A percentile compares a stretch with the other conserved stretches of the same genome.
Evolutionary conservation across 2,888 invertebrate species (phyloP).

Genomic region (Brenthis daphne): DNA sequence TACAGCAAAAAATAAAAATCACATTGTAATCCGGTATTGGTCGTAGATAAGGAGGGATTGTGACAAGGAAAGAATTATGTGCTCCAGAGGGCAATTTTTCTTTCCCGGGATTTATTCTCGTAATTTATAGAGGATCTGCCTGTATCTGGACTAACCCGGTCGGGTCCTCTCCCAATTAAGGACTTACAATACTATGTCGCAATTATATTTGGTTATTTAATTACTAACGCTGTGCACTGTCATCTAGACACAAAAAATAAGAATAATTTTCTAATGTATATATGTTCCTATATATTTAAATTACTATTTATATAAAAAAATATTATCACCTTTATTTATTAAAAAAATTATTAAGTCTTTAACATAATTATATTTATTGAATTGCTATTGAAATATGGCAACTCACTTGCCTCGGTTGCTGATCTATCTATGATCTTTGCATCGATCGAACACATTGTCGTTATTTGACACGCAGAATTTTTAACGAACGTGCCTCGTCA

Average conservation of each 20-base stretch:
- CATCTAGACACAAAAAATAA: background rate
- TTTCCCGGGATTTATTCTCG: constrained; percentile 81
- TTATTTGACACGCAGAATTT: constrained; percentile 77
- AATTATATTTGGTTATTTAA: constrained; percentile 24
- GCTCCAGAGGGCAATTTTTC: constrained; percentile 83
- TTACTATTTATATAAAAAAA: too few species aligned
- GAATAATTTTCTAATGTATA: too few species aligned
- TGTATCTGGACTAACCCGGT: constrained; percentile 80
- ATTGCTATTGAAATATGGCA: constrained; percentile 5
- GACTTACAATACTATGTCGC: constrained; percentile 57
- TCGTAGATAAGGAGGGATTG: constrained; percentile 81
- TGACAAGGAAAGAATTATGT: constrained; percentile 83
- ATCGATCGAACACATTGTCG: constrained; percentile 60
- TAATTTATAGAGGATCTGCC: constrained; percentile 81
- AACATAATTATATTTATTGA: constrained; percentile 2
- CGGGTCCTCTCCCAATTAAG: constrained; percentile 72
- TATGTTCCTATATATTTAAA: too few species aligned
- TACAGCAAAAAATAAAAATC: constrained; percentile 80
- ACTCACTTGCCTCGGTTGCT: constrained; percentile 25
- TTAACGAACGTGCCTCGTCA: constrained; percentile 75
- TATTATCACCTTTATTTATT: too few species aligned
- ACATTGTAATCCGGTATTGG: constrained; percentile 83
- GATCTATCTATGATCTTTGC: constrained; percentile 45
- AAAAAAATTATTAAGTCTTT: background rate
- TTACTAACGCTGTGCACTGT: background rate